A percentile compares a stretch with the other conserved stretches of the same genome.
Conservation (phyloP, 2,888 invertebrate species). For the Drosophila paramelanica region DNA sequence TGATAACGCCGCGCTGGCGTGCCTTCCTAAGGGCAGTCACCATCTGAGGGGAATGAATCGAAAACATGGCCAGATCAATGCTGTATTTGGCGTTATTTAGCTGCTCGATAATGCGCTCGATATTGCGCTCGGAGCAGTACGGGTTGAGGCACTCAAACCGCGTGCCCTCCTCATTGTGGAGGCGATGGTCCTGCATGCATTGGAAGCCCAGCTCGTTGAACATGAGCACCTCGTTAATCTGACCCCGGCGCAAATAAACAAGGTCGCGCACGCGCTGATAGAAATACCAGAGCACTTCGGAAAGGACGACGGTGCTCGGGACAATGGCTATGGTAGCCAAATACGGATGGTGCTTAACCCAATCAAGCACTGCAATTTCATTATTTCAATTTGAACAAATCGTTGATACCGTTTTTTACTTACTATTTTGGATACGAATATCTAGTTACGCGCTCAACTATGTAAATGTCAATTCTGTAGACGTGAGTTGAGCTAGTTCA, state of each 20-base stretch:
- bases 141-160: constrained; percentile 24
- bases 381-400: neutral
- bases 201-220: constrained; percentile 32
- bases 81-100: constrained; percentile 66
- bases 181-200: constrained; percentile 13
- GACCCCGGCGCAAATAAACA: neutral
- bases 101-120: constrained; percentile 56
- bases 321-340: constrained; percentile 45
- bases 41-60: constrained; percentile 68
- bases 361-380: constrained; percentile 1
- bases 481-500: neutral
- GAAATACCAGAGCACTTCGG: constrained; percentile 30
- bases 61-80: constrained; percentile 80
- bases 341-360: constrained; percentile 30
- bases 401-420: neutral
- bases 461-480: neutral
- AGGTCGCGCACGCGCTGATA: neutral
- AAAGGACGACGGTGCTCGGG: constrained; percentile 30
- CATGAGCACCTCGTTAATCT: constrained; percentile 21
- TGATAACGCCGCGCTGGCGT: constrained; percentile 55
- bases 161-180: neutral
- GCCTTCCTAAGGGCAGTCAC: constrained; percentile 59
- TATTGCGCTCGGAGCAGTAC: constrained; percentile 56
- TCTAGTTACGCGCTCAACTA: constrained; percentile 1
- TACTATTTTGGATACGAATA: constrained; percentile 3